phyloP scores from a whole-genome alignment of 2,888 invertebrate species.

The Eledona agricola region DNA sequence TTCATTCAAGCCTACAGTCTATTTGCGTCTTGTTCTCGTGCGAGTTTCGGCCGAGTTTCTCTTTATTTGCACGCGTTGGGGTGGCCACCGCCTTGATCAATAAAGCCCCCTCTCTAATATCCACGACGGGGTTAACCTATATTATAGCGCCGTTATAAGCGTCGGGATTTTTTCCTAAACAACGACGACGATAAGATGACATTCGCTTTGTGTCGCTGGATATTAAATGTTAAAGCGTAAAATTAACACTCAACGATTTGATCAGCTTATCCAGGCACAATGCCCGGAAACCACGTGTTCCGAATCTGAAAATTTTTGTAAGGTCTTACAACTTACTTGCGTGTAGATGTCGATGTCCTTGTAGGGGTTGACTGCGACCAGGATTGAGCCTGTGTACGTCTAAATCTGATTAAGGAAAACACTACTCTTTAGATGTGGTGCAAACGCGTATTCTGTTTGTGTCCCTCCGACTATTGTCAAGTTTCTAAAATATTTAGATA shows the following conservation, averaged over 20 bases:
- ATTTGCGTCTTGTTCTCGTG: constrained; percentile 12
- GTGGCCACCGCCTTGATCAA: constrained; percentile 40
- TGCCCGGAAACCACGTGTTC: constrained; percentile 31
- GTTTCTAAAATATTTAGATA: constrained; percentile 6
- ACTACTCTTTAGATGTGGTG: too few relatives aligned
- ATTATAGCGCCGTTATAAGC: constrained; percentile 8
- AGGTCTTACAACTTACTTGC: constrained; percentile 73
- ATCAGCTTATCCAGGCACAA: constrained; percentile 4
- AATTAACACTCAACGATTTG: constrained; percentile 14
- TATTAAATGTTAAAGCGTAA: constrained; percentile 15
- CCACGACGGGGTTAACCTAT: constrained; percentile 25
- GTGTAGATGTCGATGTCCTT: constrained; percentile 90
- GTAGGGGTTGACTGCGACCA: constrained; percentile 94
- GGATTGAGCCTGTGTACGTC: constrained; percentile 93
- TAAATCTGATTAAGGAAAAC: constrained; percentile 70
- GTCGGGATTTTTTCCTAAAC: not conserved
- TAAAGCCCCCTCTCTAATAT: constrained; percentile 33
- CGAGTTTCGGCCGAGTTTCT: constrained; percentile 19
- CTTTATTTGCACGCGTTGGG: constrained; percentile 30
- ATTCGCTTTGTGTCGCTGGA: constrained; percentile 7
- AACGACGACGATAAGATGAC: not conserved
- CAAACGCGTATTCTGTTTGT: too few relatives aligned
- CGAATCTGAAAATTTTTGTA: constrained; percentile 23
- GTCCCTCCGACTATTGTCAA: constrained; percentile 8
- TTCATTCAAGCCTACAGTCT: constrained; percentile 23